These are phyloP conservation scores for Charina bottae DNA, from an alignment of 2,113 vertebrate species.

Conservation along the genomic window DNA sequence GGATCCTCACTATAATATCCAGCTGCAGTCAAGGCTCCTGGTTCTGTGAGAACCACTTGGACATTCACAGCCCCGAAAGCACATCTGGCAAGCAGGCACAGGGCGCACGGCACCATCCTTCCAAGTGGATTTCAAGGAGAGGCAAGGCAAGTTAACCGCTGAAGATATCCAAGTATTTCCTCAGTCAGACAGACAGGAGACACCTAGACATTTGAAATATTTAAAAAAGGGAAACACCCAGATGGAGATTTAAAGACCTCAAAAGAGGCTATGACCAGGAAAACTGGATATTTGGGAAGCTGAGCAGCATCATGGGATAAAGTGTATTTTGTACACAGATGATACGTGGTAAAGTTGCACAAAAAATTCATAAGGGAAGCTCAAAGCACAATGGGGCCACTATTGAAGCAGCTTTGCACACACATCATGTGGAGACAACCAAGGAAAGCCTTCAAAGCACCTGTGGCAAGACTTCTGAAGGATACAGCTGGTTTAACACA, in stretches of 20 bases:
- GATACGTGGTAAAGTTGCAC: neutral
- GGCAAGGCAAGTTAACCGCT: neutral
- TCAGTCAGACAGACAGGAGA: neutral
- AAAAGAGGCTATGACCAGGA: neutral
- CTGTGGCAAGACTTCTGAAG: neutral
- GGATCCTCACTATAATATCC: neutral
- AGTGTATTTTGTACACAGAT: neutral
- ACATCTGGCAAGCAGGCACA: neutral
- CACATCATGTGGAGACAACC: neutral
- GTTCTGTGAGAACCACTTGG: neutral
- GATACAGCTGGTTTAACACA: neutral
- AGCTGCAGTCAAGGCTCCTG: neutral
- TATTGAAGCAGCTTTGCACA: neutral
- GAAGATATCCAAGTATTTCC: neutral
- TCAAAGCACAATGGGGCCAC: neutral
- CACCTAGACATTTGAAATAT: neutral
- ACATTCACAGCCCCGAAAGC: neutral
- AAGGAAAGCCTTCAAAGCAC: neutral
- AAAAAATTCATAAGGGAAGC: neutral
- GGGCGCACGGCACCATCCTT: neutral
- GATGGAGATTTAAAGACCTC: neutral
- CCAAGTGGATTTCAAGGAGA: neutral
- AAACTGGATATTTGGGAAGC: neutral
- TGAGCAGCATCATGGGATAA: neutral
- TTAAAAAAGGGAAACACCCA: neutral